Evolutionary conservation across 2,113 vertebrate species (phyloP), one percentile per base, ranked within the genome.

Genomic region (Oostethus manadensis): DNA sequence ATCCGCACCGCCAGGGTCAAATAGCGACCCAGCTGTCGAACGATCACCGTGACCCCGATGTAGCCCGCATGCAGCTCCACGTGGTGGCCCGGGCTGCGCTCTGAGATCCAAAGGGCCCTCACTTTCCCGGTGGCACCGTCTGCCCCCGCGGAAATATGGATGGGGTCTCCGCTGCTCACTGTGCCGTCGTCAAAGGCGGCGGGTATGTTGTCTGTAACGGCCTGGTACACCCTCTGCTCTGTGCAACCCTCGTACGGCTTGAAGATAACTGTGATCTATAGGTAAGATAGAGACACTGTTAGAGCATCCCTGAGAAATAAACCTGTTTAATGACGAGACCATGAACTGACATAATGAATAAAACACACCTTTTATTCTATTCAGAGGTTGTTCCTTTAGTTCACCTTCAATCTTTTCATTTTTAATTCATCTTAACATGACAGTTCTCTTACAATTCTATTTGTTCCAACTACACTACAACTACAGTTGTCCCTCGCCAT

Each of bases 161-260:
- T 74, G 45, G 85, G 82, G 58, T 85, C 84, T 6, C 87, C 87
- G 16, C 87, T 88, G 84, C 91, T 91, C 17, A 92, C 93, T 0
- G 94, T 94, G 49, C 97, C 96, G 8, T 98, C 97, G 51, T 96
- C 92, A 43, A 98, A 99, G 68, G 97, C 94, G 3, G 94, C 92
- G 0, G 96, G 96, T 43, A 98, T 91, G 85, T 94, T 93, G 66
- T 97, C 93, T 1, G 93, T 93, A 79, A 94, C 90, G 0, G 94
- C 96, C 64, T 99, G 96, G 88, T 98, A 99, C 0, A 99, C 96
- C 68, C 94, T 94, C 90, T 98, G 95, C 46, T 98, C 93, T 1
- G 93, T 98, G 60, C 97, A 98, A 51, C 93, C 93, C 51, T 89
- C 91, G 58, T 92, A 95, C 0, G 96, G 92, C 79, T 98, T 98